A percentile compares a stretch with the other conserved stretches of the same genome.
Evolutionary conservation across 2,113 vertebrate species (phyloP).

Genomic region (Natator depressus): DNA sequence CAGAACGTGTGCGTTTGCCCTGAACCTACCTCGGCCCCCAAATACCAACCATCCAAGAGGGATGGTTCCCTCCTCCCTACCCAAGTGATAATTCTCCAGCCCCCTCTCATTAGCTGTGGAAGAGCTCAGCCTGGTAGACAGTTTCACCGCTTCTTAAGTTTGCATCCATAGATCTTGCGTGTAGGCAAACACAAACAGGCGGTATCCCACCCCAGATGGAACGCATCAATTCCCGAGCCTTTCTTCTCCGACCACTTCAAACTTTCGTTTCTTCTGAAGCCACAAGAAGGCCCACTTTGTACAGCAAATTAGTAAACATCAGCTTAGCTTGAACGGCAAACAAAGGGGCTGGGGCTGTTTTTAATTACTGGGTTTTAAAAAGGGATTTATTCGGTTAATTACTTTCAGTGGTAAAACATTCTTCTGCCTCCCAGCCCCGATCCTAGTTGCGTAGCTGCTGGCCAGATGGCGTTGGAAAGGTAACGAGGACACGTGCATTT

Average conservation of each 20-base stretch:
- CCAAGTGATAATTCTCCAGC: constrained; percentile 35
- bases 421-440: neutral
- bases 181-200: constrained; percentile 67
- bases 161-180: constrained; percentile 60
- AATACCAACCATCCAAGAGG: constrained; percentile 34
- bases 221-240: constrained; percentile 56
- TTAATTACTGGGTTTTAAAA: constrained; percentile 70
- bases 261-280: constrained; percentile 72
- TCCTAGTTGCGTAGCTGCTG: constrained; percentile 36
- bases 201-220: constrained; percentile 58
- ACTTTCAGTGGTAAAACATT: constrained; percentile 69
- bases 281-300: constrained; percentile 77
- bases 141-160: constrained; percentile 51
- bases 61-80: constrained; percentile 1
- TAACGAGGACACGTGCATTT: constrained; percentile 21
- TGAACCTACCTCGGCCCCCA: neutral
- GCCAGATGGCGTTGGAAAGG: constrained; percentile 61
- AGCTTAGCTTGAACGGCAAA: constrained; percentile 70
- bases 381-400: constrained; percentile 72
- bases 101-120: constrained; percentile 61
- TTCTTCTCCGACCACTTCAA: constrained; percentile 76
- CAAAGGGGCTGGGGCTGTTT: constrained; percentile 70
- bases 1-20: constrained; percentile 46
- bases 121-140: constrained; percentile 39
- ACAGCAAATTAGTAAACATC: constrained; percentile 75